Percentiles rank a stretch among this genome's conserved stretches.
phyloP scores from a whole-genome alignment of 2,113 vertebrate species.

The Sarotherodon lohbergeri region DNA sequence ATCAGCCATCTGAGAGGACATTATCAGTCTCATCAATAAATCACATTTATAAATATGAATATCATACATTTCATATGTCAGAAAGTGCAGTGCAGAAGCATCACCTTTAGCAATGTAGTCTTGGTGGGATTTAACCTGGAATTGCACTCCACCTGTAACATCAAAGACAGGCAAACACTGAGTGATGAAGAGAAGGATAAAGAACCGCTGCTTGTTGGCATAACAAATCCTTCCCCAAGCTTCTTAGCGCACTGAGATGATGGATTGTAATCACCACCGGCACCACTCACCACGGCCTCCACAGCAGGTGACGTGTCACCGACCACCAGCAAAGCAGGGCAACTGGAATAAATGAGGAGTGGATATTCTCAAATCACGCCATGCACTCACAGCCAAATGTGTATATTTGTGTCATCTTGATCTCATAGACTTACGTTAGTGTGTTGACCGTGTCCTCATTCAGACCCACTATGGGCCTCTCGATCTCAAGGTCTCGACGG shows the following conservation, averaged over 20 bases:
- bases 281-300: constrained; percentile 87
- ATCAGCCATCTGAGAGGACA: constrained; percentile 86
- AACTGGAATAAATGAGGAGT: constrained; percentile 65
- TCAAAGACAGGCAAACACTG: neutral
- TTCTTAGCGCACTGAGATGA: neutral
- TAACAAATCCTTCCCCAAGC: neutral
- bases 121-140: constrained; percentile 93
- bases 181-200: neutral
- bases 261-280: neutral
- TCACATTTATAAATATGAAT: neutral
- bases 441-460: constrained; percentile 84
- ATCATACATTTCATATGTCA: neutral
- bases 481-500: constrained; percentile 89
- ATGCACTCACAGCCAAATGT: neutral
- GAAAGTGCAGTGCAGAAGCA: neutral
- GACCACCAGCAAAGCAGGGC: constrained; percentile 89
- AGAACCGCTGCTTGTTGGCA: neutral
- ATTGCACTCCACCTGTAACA: constrained; percentile 93
- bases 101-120: constrained; percentile 92
- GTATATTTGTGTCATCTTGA: neutral
- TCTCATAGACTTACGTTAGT: constrained; percentile 78
- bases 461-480: constrained; percentile 83
- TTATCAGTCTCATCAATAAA: neutral
- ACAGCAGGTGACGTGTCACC: constrained; percentile 93
- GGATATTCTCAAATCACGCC: neutral